Conservation (phyloP, 2,797 vertebrate genomes). For the Microcaecilia unicolor region DNA sequence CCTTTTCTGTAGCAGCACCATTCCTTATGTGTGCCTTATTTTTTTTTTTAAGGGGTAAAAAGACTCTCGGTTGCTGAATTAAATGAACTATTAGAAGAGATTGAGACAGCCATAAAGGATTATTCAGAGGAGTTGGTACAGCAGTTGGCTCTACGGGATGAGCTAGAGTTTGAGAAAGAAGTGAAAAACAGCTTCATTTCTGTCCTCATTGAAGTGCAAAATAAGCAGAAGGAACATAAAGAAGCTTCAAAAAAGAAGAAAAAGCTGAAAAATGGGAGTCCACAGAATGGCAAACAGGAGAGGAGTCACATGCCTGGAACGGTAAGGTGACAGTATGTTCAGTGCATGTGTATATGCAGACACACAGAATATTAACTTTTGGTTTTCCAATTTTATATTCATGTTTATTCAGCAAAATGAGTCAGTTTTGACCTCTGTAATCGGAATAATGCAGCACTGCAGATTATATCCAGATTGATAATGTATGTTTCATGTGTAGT, state of each 20-base stretch:
- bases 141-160: conserved; percentile 87
- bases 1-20: no score
- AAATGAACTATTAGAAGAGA: conserved; percentile 83
- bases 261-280: conserved; percentile 66
- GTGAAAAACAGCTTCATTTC: conserved; percentile 98
- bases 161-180: conserved; percentile 95
- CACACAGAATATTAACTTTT: background rate
- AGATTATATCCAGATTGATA: no score
- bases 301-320: conserved; percentile 76
- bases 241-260: conserved; percentile 88
- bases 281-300: conserved; percentile 63
- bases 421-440: no score
- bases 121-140: conserved; percentile 92
- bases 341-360: background rate
- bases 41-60: conserved; percentile 63
- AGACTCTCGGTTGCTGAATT: conserved; percentile 76
- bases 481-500: no score
- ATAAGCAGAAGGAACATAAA: conserved; percentile 93
- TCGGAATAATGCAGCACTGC: no score
- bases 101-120: conserved; percentile 81
- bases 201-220: conserved; percentile 92
- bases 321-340: conserved; percentile 59
- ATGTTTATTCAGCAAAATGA: no score
- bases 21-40: no score
- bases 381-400: no score